Conservation (phyloP, 2,797 vertebrate species). For the Periophthalmus magnuspinnatus region DNA sequence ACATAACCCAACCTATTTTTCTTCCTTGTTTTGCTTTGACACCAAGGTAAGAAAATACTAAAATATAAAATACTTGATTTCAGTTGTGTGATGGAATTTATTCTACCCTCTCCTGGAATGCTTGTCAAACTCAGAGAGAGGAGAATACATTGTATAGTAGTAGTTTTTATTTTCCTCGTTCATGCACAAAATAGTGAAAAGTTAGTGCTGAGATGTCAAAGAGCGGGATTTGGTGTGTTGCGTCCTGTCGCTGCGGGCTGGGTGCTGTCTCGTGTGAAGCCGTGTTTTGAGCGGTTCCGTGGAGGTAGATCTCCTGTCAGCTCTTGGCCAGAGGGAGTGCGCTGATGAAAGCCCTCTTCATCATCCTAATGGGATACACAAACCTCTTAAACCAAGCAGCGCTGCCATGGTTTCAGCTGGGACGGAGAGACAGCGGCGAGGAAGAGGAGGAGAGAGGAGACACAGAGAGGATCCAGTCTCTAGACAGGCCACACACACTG, state of each 20-base stretch:
- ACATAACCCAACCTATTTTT: not conserved
- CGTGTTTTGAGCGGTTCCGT: slow-evolving; percentile 75
- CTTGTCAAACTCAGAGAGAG: not conserved
- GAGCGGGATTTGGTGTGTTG: slow-evolving; percentile 3
- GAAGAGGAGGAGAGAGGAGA: slow-evolving; percentile 10
- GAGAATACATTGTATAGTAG: not conserved
- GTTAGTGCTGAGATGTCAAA: slow-evolving; percentile 38
- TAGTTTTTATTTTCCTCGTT: slow-evolving; percentile 25
- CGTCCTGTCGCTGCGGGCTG: slow-evolving; percentile 57
- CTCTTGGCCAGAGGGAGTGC: slow-evolving; percentile 72
- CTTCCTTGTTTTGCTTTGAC: not conserved
- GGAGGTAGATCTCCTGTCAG: slow-evolving; percentile 81
- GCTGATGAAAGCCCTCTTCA: slow-evolving; percentile 83
- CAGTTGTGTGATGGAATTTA: not conserved
- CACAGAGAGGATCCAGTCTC: slow-evolving; percentile 11
- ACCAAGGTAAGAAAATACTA: not conserved
- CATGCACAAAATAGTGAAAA: slow-evolving; percentile 41
- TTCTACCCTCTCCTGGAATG: not conserved
- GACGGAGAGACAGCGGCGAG: slow-evolving; percentile 32
- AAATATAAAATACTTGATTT: not conserved
- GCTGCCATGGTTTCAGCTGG: slow-evolving; percentile 65
- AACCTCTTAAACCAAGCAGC: slow-evolving; percentile 74
- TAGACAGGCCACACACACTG: slow-evolving; percentile 38
- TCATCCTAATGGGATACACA: slow-evolving; percentile 83
- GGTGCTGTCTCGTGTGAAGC: slow-evolving; percentile 70